Evolutionary conservation across 2,797 vertebrate species (phyloP).

Genomic region (Lepus oiostolus): DNA sequence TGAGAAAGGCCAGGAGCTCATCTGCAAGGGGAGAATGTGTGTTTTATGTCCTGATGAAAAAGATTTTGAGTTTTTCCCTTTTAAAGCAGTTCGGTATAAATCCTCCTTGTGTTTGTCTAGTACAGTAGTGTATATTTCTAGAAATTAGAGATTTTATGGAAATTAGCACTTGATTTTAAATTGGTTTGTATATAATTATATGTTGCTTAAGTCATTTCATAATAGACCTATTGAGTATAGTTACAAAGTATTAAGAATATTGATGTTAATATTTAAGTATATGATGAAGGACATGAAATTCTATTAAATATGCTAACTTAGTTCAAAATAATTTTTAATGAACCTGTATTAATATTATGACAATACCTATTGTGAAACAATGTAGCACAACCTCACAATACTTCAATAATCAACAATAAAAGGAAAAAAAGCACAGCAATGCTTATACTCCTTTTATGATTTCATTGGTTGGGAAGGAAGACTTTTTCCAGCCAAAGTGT

Average conservation of each 20-base stretch:
- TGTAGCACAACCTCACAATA: no score
- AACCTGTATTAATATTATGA: not conserved
- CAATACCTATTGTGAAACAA: no score
- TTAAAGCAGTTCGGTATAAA: constrained; percentile 24
- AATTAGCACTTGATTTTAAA: constrained; percentile 30
- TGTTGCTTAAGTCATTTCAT: not conserved
- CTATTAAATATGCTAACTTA: constrained; percentile 45
- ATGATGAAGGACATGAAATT: constrained; percentile 5
- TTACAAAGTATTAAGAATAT: not conserved
- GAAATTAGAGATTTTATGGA: not conserved
- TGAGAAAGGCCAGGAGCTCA: not conserved
- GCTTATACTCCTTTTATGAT: constrained; percentile 26
- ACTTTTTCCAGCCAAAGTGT: not conserved
- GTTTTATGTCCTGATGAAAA: not conserved
- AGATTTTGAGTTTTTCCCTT: constrained; percentile 35
- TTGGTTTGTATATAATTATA: not conserved
- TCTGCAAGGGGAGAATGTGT: not conserved
- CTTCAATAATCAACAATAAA: not conserved
- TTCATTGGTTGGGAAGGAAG: not conserved
- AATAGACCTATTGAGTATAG: not conserved
- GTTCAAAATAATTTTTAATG: constrained; percentile 37
- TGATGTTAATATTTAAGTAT: constrained; percentile 12
- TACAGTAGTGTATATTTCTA: not conserved
- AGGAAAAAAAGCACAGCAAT: not conserved
- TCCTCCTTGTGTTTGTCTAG: not conserved